Evolutionary conservation across 2,113 vertebrate species (phyloP).

Genomic region (Phainopepla nitens): DNA sequence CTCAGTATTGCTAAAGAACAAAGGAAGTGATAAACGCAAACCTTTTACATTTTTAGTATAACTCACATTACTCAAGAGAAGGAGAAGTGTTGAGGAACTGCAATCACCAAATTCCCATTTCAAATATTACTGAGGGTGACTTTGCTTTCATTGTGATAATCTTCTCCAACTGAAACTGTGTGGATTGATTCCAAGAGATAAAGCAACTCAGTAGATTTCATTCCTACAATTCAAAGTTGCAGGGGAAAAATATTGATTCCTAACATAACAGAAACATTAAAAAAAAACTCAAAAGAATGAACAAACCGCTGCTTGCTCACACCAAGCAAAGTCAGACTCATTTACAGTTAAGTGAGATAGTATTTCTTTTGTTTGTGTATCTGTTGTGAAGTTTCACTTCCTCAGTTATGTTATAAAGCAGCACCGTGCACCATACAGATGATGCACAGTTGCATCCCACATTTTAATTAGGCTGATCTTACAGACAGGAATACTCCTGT

Average conservation of each 20-base stretch:
- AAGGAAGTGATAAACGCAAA: background rate
- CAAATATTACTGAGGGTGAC: background rate
- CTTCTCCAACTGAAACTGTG: background rate
- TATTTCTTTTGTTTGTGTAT: background rate
- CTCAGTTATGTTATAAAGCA: background rate
- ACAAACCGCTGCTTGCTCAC: background rate
- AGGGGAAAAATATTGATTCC: background rate
- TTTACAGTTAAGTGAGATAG: background rate
- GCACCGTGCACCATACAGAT: background rate
- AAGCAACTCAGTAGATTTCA: background rate
- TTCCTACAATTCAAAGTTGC: background rate
- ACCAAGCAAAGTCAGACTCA: background rate
- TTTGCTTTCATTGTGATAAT: background rate
- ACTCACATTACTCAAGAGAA: background rate
- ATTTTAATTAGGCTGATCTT: background rate
- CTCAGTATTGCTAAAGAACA: background rate
- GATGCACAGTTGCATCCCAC: background rate
- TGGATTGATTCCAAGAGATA: background rate
- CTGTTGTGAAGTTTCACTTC: background rate
- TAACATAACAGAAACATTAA: background rate
- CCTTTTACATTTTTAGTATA: background rate
- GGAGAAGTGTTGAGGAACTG: background rate
- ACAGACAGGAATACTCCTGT: background rate
- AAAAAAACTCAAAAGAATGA: fast-evolving
- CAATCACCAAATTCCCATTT: background rate